Base-by-base conservation (phyloP, 1,140 invertebrate species). In the Megalopta genalis region DNA sequence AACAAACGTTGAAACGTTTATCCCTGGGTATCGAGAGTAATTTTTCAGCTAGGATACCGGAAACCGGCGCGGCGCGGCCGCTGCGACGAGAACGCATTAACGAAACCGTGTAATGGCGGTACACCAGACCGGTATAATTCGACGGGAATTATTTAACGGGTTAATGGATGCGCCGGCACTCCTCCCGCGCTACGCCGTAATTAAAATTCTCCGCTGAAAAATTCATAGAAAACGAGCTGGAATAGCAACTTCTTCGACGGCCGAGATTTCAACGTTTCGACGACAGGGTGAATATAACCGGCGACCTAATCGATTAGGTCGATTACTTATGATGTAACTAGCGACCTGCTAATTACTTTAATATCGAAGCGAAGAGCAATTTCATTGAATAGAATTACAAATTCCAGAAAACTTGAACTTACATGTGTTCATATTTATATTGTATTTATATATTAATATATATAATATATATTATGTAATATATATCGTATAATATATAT, bases 171-270 rank as follows among this genome's bases (percentile, higher is more conserved):
- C 27, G 8, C 18, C 2, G 68, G 63, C 49, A 12, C 54, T 9
- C 5, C 3, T n/a, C n/a, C n/a, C n/a, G n/a, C n/a, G n/a, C 25
- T 7, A 37, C 3, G 57, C 21, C 12, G 57, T 69, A 66, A 76
- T 59, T 42, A 32, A 59, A 32, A n/a, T 46, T 32, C 39, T 5
- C 21, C 9, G 4, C 27, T 68, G 66, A 76, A 60, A 57, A 69
- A 76, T 69, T 76, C 52, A 76, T 76, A 65, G 59, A 69, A 76
- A 76, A 76, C 46, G 52, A 59, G 12, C 1, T 23, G 18, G 52
- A 27, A 42, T 37, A 23, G 10, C 21, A 60, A 76, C 54, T 69
- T 6, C 7, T 21, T 6, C 32, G 25, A 16, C 9, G 46, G 7
- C 62, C 18, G 27, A 4, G 54, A 49, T 4, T 67, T 49, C 8